These are phyloP conservation scores for Magallana angulata DNA, from an alignment of 1,140 invertebrate species.

Conservation along the genomic window DNA sequence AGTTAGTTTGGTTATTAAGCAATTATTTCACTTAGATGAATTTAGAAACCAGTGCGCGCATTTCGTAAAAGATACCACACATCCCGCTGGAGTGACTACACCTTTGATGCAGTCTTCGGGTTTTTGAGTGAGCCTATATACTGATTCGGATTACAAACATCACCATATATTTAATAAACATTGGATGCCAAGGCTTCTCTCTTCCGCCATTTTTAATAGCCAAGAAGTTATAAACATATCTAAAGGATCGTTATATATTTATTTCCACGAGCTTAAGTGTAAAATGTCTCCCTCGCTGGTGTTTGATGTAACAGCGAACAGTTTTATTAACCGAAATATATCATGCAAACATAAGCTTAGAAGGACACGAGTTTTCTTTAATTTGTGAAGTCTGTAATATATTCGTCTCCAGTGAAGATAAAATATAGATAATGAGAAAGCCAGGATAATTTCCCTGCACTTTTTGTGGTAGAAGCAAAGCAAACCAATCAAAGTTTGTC, in stretches of 20 bases:
- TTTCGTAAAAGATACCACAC: conserved; percentile 9
- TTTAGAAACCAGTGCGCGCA: background rate
- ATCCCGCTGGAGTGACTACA: background rate
- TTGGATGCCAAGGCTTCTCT: background rate
- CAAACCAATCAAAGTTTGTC: background rate
- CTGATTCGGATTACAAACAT: conserved; percentile 21
- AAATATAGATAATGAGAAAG: conserved; percentile 4
- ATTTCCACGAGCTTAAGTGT: background rate
- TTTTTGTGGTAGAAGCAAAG: background rate
- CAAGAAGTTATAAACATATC: background rate
- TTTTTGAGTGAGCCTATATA: background rate
- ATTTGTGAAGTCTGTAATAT: background rate
- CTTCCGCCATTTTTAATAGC: background rate
- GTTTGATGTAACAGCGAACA: background rate
- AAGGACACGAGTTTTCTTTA: conserved; percentile 23
- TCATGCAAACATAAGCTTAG: background rate
- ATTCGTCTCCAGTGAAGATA: background rate
- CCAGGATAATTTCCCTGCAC: background rate
- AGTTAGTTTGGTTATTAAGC: conserved; percentile 31
- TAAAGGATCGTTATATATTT: background rate
- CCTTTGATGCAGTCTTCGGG: conserved; percentile 9
- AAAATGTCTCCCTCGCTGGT: background rate
- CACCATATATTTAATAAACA: conserved; percentile 22
- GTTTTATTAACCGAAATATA: conserved; percentile 15
- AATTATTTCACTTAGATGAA: conserved; percentile 27